Evolutionary conservation across 2,888 invertebrate genomes (phyloP).

Genomic region (Hybos culiciformis): DNA sequence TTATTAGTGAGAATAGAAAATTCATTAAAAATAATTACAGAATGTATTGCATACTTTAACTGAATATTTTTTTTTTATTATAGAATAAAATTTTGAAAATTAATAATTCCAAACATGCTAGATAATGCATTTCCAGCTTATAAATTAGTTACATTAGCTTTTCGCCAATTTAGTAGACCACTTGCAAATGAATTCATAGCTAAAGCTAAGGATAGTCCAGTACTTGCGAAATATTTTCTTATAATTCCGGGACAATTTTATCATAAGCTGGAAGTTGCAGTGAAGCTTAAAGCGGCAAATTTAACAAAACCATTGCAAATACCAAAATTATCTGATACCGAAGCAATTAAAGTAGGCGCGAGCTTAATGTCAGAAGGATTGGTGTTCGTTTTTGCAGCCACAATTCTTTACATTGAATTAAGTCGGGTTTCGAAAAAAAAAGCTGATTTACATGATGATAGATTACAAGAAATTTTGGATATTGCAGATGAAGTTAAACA

Average conservation of each 20-base stretch:
- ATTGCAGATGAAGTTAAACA: neutral
- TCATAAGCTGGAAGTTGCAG: neutral
- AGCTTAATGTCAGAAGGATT: neutral
- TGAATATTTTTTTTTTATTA: too few relatives aligned
- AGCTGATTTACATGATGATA: neutral
- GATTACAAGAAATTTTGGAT: neutral
- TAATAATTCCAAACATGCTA: too few relatives aligned
- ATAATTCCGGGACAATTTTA: neutral
- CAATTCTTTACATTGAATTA: neutral
- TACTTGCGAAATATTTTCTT: neutral
- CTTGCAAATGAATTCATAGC: neutral
- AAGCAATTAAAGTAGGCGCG: neutral
- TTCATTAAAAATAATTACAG: too few relatives aligned
- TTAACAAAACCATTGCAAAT: neutral
- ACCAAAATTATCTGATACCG: neutral
- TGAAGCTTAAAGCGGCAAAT: neutral
- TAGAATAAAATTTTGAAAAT: too few relatives aligned
- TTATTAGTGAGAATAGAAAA: too few relatives aligned
- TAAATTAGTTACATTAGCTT: neutral
- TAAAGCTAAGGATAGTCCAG: neutral
- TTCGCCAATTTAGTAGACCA: neutral
- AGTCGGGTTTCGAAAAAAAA: neutral
- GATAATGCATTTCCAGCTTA: neutral
- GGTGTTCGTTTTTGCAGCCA: neutral
- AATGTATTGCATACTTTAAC: too few relatives aligned